Evolutionary conservation across 2,888 invertebrate species (phyloP).

Genomic region (Mythimna impura): DNA sequence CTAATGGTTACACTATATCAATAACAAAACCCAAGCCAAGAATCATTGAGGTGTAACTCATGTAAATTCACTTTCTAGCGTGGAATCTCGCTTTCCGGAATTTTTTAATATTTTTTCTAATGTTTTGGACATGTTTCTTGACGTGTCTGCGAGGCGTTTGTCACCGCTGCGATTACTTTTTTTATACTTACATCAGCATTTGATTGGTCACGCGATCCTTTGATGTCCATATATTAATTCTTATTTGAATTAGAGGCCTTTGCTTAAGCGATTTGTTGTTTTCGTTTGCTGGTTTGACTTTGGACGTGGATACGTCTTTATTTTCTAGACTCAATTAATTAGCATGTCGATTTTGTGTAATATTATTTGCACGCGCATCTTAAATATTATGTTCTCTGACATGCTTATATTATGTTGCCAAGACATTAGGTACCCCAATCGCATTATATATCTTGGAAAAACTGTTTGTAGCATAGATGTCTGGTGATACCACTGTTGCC

Average conservation of each 20-base stretch:
- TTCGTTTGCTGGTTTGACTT: slow-evolving; percentile 7
- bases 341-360: slow-evolving; percentile 16
- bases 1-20: slow-evolving; percentile 16
- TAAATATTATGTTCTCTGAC: too few species aligned
- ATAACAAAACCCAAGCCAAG: slow-evolving; percentile 20
- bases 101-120: slow-evolving; percentile 58
- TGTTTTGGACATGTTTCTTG: slow-evolving; percentile 60
- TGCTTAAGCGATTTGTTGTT: slow-evolving; percentile 35
- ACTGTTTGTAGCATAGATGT: too few species aligned
- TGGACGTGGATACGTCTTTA: neutral
- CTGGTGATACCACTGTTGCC: too few species aligned
- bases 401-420: neutral
- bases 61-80: slow-evolving; percentile 60
- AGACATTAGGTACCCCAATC: neutral
- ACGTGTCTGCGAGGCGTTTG: slow-evolving; percentile 51
- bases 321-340: slow-evolving; percentile 39
- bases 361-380: neutral
- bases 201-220: slow-evolving; percentile 63
- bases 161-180: slow-evolving; percentile 53
- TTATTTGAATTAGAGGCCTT: slow-evolving; percentile 35
- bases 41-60: slow-evolving; percentile 63
- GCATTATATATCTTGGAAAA: neutral
- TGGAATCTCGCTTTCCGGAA: slow-evolving; percentile 65
- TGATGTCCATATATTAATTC: slow-evolving; percentile 45
- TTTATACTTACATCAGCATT: slow-evolving; percentile 38